These are phyloP conservation scores for Cataglyphis rosenhaueri DNA, from an alignment of 2,888 invertebrate species.

Conservation along the genomic window DNA sequence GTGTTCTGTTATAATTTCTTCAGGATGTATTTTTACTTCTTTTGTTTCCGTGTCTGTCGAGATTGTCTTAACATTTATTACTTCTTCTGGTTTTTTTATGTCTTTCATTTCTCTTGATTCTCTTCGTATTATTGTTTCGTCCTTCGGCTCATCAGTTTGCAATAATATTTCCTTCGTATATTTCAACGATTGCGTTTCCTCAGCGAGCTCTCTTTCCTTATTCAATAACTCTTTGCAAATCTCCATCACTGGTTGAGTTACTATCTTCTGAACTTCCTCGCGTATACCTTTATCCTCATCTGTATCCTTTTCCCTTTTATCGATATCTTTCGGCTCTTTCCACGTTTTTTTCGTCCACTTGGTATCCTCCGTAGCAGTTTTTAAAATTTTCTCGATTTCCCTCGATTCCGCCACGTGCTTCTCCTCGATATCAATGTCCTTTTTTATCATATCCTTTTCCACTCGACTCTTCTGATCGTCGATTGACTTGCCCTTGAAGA, in stretches of 20 bases:
- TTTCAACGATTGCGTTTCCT: conserved; percentile 16
- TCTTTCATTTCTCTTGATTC: too few species aligned
- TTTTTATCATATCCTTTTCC: conserved; percentile 34
- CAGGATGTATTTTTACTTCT: too few species aligned
- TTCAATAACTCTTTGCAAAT: conserved; percentile 54
- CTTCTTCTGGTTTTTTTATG: too few species aligned
- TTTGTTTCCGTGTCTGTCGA: too few species aligned
- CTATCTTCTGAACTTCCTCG: conserved; percentile 30
- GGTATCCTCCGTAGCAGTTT: not conserved
- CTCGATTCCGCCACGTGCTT: conserved; percentile 42
- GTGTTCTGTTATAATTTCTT: not conserved
- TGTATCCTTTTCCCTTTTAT: conserved; percentile 58
- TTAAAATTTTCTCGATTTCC: conserved; percentile 18
- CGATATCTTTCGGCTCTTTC: conserved; percentile 33
- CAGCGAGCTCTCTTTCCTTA: conserved; percentile 54
- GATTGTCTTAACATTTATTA: too few species aligned
- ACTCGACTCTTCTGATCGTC: conserved; percentile 31
- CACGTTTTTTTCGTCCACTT: conserved; percentile 14
- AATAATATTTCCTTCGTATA: not conserved
- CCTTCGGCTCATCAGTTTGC: not conserved
- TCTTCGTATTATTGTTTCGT: too few species aligned
- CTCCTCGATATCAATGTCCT: conserved; percentile 54
- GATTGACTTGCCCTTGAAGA: conserved; percentile 27
- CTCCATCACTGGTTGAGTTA: conserved; percentile 29
- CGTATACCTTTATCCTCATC: conserved; percentile 43